Evolutionary conservation across 1,140 invertebrate genomes (phyloP), one percentile per base, ranked within the genome.

Genomic region (Macrostomum lignano): DNA sequence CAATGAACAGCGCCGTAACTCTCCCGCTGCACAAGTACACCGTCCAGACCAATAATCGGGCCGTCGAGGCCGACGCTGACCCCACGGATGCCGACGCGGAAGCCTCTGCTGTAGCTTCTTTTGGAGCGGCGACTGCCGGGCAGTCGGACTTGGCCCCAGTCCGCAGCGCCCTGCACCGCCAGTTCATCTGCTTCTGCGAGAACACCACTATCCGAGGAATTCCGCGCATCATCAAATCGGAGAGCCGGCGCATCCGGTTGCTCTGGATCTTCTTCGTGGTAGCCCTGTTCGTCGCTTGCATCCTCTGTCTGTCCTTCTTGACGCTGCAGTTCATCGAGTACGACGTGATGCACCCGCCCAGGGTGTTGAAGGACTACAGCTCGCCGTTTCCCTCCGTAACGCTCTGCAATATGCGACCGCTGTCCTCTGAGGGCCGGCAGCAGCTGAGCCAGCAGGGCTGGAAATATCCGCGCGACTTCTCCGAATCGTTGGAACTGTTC

Each of bases 121-220:
- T n/a, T n/a, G n/a, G n/a, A n/a, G n/a, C n/a, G n/a, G n/a, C n/a
- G n/a, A n/a, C n/a, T n/a, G n/a, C n/a, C n/a, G n/a, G n/a, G n/a
- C n/a, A n/a, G n/a, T n/a, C n/a, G n/a, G n/a, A n/a, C n/a, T n/a
- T n/a, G n/a, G n/a, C n/a, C n/a, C n/a, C n/a, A n/a, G n/a, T n/a
- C n/a, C n/a, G n/a, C n/a, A n/a, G n/a, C n/a, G n/a, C n/a, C n/a
- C n/a, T 28, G 9, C 15, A 28, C 15, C 26, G 19, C 19, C 14
- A 28, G 19, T 28, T 28, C 15, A 28, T 28, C 4, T 7, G 14
- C 15, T 28, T 28, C 19, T 28, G 26, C 19, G 14, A 28, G 19
- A 28, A 28, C 9, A 28, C 26, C 19, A 28, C 26, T 15, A 28
- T 28, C 14, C 15, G 26, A 28, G 26, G 26, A 9, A 28, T 28